Base-by-base conservation (phyloP, 2,797 vertebrate species). In the Sebastolobus alascanus region DNA sequence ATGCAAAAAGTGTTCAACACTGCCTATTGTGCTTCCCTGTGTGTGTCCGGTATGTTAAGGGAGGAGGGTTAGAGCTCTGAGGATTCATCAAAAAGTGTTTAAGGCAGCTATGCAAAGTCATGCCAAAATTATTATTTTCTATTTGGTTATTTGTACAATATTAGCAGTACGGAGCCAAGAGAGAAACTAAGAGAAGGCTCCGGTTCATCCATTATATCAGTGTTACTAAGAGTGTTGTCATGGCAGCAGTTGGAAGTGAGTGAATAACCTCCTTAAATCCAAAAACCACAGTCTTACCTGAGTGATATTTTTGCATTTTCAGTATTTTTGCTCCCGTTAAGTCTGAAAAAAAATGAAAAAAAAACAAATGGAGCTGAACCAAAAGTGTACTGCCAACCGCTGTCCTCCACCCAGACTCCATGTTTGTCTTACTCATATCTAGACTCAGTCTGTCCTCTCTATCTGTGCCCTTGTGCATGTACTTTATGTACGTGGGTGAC, bases 21-120 rank as follows among this genome's bases (percentile, higher is more conserved):
- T 73, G 68, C 79, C 69, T 87, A 37, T 69, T 20, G 64, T 87
- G 40, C 55, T 74, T 80, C 79, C 79, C 58, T 82, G 18, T 72
- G 50, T 71, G 70, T 33, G 52, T 65, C 37, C 46, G 4, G 16
- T 37, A 3, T 83, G 38, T 52, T 20, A 20, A 61, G 25, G 46
- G 33, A 29, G 25, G 40, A 74, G 55, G 18, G 46, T n/a, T 54
- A 69, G 68, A 73, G 31, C 50, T 77, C 3, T 52, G 55, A 73
- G 33, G 63, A 77, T 22, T 73, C 10, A 6, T 68, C 55, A 75
- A 81, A 40, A 81, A 60, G 46, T 68, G 63, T 87, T 77, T 10
- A 61, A 69, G 83, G 90, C 91, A 94, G 93, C 93, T 93, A 91
- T 73, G 68, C 83, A 14, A 84, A 81, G 75, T 79, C 46, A 93